These are phyloP conservation scores for Periophthalmus modestus DNA, from an alignment of 2,113 vertebrate genomes.

Conservation along the genomic window DNA sequence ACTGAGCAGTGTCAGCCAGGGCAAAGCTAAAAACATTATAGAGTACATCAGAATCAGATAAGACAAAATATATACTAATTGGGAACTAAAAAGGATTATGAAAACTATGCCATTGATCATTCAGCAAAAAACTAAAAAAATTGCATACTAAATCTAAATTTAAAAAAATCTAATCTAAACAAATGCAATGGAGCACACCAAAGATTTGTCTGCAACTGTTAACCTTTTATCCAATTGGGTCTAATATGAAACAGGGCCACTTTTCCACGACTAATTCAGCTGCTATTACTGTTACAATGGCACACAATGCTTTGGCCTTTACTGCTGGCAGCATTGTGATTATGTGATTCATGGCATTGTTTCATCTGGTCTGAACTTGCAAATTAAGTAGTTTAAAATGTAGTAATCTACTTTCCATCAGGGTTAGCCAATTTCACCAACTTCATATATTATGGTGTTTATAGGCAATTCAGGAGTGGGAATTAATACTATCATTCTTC, in stretches of 20 bases:
- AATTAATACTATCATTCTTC: background rate
- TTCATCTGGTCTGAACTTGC: background rate
- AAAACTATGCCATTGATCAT: too few species aligned
- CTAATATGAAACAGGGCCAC: constrained; percentile 8
- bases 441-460: background rate
- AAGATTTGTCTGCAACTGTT: background rate
- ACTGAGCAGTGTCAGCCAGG: constrained; percentile 39
- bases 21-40: constrained; percentile 43
- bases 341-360: constrained; percentile 36
- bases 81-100: too few species aligned
- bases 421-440: background rate
- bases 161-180: too few species aligned
- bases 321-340: constrained; percentile 15
- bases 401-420: background rate
- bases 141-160: too few species aligned
- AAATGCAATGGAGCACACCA: background rate
- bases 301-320: background rate
- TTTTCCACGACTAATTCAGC: constrained; percentile 19
- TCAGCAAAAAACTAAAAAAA: too few species aligned
- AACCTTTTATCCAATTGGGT: constrained; percentile 7
- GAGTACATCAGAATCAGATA: constrained; percentile 38
- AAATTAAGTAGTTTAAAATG: background rate
- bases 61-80: too few species aligned
- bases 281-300: constrained; percentile 4
- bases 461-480: background rate